Evolutionary conservation across 1,140 invertebrate genomes (phyloP).

Genomic region (Coelopa frigida): DNA sequence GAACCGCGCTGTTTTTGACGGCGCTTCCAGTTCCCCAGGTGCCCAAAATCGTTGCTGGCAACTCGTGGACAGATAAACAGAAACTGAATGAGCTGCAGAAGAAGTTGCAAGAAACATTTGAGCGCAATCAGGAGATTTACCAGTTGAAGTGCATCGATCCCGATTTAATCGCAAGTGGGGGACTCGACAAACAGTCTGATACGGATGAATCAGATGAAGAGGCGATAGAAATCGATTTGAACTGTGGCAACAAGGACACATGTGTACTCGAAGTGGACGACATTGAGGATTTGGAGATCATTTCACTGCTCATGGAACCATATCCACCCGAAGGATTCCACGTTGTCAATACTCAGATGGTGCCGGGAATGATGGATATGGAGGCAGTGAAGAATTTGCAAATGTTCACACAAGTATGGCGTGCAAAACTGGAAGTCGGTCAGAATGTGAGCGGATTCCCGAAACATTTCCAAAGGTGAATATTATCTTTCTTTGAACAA

Average conservation of each 20-base stretch:
- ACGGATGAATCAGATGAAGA: constrained; percentile 69
- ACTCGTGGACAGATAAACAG: constrained; percentile 55
- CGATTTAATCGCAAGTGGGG: constrained; percentile 18
- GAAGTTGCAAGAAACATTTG: constrained; percentile 58
- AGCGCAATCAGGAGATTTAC: constrained; percentile 63
- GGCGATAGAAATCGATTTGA: constrained; percentile 65
- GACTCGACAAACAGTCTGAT: constrained; percentile 46
- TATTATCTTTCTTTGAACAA: neutral
- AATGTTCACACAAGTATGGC: constrained; percentile 82
- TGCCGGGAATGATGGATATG: constrained; percentile 62
- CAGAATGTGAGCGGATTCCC: constrained; percentile 59
- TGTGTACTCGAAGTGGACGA: constrained; percentile 84
- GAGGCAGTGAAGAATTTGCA: constrained; percentile 69
- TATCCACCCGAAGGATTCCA: constrained; percentile 72
- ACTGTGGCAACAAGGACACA: constrained; percentile 72
- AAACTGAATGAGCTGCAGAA: constrained; percentile 59
- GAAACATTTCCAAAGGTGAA: constrained; percentile 46
- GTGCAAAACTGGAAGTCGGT: constrained; percentile 57
- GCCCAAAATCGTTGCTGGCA: constrained; percentile 59
- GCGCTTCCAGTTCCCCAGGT: constrained; percentile 64
- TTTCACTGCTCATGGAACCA: constrained; percentile 69
- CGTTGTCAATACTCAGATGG: constrained; percentile 74
- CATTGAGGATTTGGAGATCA: constrained; percentile 74
- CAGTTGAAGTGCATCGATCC: constrained; percentile 50
- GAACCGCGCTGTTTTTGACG: constrained; percentile 71